Evolutionary conservation across 2,797 vertebrate species (phyloP).

Genomic region (Meriones psammophilus): DNA sequence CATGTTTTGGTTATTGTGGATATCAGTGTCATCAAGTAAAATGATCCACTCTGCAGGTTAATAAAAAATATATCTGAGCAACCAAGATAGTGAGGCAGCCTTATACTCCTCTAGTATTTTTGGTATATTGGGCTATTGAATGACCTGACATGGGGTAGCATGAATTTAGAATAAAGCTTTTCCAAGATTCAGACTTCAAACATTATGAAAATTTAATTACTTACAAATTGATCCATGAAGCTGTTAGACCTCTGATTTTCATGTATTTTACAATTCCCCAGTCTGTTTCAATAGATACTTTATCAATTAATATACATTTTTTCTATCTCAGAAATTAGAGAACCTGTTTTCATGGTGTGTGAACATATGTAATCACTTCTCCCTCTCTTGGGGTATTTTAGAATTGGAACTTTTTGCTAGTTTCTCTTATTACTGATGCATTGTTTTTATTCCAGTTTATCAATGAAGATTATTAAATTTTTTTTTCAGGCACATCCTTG

Average conservation of each 20-base stretch:
- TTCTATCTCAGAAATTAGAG: accelerated
- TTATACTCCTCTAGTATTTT: neutral
- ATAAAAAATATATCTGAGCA: neutral
- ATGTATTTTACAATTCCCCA: neutral
- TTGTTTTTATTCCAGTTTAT: neutral
- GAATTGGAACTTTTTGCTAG: neutral
- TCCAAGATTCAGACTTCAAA: neutral
- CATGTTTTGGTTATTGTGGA: neutral
- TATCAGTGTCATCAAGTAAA: neutral
- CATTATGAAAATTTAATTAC: neutral
- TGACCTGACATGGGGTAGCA: neutral
- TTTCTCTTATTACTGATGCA: neutral
- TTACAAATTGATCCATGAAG: neutral
- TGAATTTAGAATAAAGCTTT: neutral
- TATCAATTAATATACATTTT: neutral
- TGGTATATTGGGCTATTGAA: neutral
- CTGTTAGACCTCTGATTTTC: neutral
- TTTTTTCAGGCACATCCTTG: neutral
- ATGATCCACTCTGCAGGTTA: neutral
- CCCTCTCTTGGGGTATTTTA: neutral
- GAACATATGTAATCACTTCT: neutral
- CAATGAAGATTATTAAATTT: neutral
- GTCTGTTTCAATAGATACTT: neutral
- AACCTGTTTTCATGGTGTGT: neutral
- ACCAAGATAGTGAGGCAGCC: neutral